Base-by-base conservation (phyloP, 2,888 invertebrate species). In the Venusia cambrica region DNA sequence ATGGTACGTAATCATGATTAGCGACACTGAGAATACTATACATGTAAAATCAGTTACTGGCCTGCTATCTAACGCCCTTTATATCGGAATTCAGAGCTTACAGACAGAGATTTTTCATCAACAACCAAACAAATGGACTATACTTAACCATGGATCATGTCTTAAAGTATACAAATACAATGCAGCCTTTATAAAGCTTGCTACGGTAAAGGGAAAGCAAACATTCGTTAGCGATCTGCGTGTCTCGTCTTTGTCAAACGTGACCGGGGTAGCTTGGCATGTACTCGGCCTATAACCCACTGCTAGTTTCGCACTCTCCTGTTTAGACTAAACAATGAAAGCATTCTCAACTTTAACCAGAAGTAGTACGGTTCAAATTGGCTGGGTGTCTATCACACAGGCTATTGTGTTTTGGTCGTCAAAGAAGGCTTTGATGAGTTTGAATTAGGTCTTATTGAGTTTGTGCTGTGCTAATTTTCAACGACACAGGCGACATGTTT, bases 161-260 rank as follows among this genome's bases (percentile, higher is more conserved):
- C 5, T n/a, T 5, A 9, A 19, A 19, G 19, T n/a, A n/a, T n/a
- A 19, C 19, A 19, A 8, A 19, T 49, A 43, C 45, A 49, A 41
- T 19, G 40, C 29, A 30, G 45, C 37, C 43, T 52, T 43, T 47
- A 44, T 44, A 51, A 45, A 53, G 45, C 30, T 47, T 35, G 37
- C 44, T 43, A 52, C 55, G 22, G 57, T 48, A 51, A 52, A 66
- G 62, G 57, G 63, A 71, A 65, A 62, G 72, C 62, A 69, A 78
- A 79, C 73, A 79, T 81, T 83, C 78, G 81, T 83, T 80, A 79
- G 69, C 54, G 69, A 62, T 65, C 58, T 58, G 57, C 60, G 66
- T 29, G 14, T 35, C 36, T 73, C 71, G 69, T 78, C 77, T 72
- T 73, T 73, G 69, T 61, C 56, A 70, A 61, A 78, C 81, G 81